phyloP scores from a whole-genome alignment of 2,113 vertebrate genomes.

The Neotragus moschatus region DNA sequence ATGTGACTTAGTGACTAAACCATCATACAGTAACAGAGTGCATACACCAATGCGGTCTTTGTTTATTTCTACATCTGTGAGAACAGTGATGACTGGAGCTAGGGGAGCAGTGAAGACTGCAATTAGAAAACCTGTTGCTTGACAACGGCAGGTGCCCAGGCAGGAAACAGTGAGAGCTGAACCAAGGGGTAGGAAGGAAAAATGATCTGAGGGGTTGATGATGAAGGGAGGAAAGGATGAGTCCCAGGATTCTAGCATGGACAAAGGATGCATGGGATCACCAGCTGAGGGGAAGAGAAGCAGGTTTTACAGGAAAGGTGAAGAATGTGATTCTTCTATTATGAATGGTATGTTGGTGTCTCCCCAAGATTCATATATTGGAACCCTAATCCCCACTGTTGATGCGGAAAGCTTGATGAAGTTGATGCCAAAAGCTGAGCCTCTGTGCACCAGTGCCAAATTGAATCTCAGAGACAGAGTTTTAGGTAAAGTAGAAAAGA shows the following conservation, averaged over 20 bases:
- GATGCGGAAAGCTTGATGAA: background rate
- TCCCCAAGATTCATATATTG: background rate
- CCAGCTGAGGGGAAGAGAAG: background rate
- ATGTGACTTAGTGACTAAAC: background rate
- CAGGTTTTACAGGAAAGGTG: background rate
- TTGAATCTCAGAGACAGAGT: background rate
- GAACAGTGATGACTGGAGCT: background rate
- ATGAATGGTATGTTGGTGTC: background rate
- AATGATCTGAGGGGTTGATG: background rate
- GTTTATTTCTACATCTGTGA: background rate
- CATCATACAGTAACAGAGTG: background rate
- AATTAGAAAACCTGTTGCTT: background rate
- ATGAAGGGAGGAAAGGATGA: background rate
- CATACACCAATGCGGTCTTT: background rate
- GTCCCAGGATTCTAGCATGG: background rate
- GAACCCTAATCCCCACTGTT: background rate
- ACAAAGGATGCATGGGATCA: rapidly evolving
- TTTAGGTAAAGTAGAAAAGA: background rate
- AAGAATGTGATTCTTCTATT: background rate
- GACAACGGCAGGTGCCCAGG: too few relatives aligned
- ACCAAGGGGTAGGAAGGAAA: background rate
- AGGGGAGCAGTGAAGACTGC: background rate
- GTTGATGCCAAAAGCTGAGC: background rate
- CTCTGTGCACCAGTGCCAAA: background rate
- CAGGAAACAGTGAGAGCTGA: background rate